Percentiles rank a stretch among this genome's conserved stretches.
Evolutionary conservation across 2,797 vertebrate species (phyloP).

Genomic region (Numenius phaeopus): DNA sequence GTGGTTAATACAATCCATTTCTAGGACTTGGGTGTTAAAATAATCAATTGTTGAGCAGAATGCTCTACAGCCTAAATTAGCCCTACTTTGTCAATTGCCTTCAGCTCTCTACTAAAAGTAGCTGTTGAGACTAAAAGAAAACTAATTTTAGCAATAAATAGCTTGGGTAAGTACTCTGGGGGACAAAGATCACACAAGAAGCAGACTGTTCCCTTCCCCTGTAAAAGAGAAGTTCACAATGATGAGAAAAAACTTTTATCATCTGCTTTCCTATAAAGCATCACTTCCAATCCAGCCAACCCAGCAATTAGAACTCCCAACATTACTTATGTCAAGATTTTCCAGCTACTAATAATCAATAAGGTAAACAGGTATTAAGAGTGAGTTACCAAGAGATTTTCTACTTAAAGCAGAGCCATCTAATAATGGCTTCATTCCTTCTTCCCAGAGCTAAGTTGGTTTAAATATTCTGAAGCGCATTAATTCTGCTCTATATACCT

Average conservation of each 20-base stretch:
- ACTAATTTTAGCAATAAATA: background rate
- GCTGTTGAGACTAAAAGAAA: background rate
- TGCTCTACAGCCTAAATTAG: conserved; percentile 6
- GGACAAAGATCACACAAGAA: background rate
- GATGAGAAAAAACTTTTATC: background rate
- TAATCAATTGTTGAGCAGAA: background rate
- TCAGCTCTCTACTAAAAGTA: background rate
- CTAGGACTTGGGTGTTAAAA: background rate
- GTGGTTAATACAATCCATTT: background rate
- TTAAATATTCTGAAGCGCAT: background rate
- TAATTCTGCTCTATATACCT: background rate
- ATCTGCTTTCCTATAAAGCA: background rate
- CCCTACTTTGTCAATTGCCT: background rate
- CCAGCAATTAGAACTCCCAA: background rate
- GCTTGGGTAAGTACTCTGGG: background rate
- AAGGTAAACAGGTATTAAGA: background rate
- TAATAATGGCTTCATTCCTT: background rate
- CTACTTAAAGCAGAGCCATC: background rate
- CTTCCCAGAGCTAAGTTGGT: background rate
- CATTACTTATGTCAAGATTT: background rate
- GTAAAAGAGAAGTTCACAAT: background rate
- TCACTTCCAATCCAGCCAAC: background rate
- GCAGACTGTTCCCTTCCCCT: background rate
- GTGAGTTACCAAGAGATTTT: background rate
- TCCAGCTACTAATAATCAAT: background rate